A percentile compares a stretch with the other conserved stretches of the same genome.
Conservation (phyloP, 35 echinoderm and acorn worm species). For the Eucidaris tribuloides region DNA sequence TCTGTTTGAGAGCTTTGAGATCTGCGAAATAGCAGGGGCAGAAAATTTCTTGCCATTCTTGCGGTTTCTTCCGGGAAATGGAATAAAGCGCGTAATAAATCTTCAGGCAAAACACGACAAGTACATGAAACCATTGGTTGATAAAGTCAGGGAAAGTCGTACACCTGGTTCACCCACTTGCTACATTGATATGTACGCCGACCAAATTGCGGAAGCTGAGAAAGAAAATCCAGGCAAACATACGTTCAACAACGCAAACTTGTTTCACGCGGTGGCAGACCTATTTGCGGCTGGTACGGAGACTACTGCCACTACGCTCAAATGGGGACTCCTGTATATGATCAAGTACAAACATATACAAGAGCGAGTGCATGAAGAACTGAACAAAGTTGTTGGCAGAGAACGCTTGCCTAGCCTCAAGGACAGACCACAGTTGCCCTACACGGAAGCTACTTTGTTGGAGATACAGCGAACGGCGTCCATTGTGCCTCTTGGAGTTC, state of each 20-base stretch:
- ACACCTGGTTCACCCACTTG: background rate
- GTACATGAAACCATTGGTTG: background rate
- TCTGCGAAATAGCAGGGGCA: background rate
- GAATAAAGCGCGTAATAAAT: background rate
- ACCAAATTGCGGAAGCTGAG: background rate
- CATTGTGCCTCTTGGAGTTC: constrained; percentile 49
- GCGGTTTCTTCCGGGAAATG: background rate
- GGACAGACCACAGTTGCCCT: constrained; percentile 60
- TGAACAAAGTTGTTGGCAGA: constrained; percentile 57
- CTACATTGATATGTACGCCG: background rate
- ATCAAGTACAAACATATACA: constrained; percentile 61
- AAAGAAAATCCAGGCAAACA: background rate
- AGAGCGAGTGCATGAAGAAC: constrained; percentile 64
- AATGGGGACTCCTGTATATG: constrained; percentile 69
- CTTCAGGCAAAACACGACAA: background rate
- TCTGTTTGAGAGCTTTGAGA: background rate
- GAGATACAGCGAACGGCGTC: constrained; percentile 33
- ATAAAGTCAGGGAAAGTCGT: background rate
- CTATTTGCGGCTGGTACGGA: constrained; percentile 70
- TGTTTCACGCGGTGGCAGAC: constrained; percentile 34
- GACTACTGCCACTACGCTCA: constrained; percentile 79
- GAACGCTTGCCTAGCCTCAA: constrained; percentile 29
- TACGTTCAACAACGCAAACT: constrained; percentile 13
- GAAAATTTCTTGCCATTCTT: background rate
- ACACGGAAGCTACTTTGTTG: constrained; percentile 54